Evolutionary conservation across 2,113 vertebrate genomes (phyloP), one percentile per base, ranked within the genome.

Genomic region (Cariama cristata): DNA sequence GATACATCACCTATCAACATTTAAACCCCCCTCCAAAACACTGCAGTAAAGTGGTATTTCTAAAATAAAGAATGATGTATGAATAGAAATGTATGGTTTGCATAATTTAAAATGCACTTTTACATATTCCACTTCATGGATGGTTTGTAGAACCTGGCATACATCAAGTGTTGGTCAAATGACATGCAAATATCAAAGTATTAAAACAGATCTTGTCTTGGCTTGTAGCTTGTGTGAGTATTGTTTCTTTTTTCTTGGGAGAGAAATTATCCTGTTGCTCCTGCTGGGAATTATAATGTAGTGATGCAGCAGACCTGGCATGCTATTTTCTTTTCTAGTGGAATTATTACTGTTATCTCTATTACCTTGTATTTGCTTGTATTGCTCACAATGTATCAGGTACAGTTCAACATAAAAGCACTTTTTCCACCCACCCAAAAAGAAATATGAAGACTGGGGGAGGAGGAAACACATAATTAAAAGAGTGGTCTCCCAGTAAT

Each of bases 31-130:
- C 38, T 38, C 38, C 9, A 38, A 72, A 55, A 5, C 55, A 81
- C 90, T 86, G 53, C 63, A 79, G 7, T 50, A 72, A 97, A 96
- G 64, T 40, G 17, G 87, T 86, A 90, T 86, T 97, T 90, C 32
- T 77, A 84, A 80, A 97, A 87, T 58, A 71, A 90, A 96, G 90
- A 90, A 24, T 68, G 30, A 89, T 90, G 50, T 30, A 60, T 44
- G 8, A 88, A 55, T 71, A 96, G 59, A 97, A 97, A 95, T 90
- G 17, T 89, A 72, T 44, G 12, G 14, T 50, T 86, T 64, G 4
- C 56, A 56, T 93, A 62, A 91, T 96, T 96, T 75, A 92, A 85
- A 90, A 91, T 50, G 19, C 24, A 47, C 66, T 96, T 96, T 89
- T 94, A 52, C 11, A 60, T 94, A 50, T 83, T 82, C 6, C 23